Percentiles rank a stretch among this genome's conserved stretches.
These are phyloP conservation scores for Darevskia nairensis DNA, from an alignment of 2,797 vertebrate species.

Conservation along the genomic window DNA sequence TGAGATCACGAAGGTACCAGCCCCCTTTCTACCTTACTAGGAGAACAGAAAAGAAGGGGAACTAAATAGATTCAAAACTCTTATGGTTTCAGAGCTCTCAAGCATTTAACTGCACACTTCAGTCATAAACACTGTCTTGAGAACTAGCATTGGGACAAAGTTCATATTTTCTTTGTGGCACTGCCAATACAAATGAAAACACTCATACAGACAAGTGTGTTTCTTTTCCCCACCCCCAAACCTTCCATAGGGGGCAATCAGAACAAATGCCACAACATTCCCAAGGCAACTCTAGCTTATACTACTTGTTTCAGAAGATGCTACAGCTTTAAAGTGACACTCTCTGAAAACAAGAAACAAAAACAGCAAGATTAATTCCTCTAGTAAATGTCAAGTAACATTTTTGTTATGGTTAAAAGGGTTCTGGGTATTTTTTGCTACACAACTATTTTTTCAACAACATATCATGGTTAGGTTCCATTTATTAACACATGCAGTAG, in stretches of 20 bases:
- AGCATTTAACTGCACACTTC: no score
- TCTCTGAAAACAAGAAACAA: not conserved
- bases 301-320: not conserved
- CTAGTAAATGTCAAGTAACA: not conserved
- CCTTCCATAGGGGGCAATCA: not conserved
- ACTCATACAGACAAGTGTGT: no score
- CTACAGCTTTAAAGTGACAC: not conserved
- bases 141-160: constrained; percentile 38
- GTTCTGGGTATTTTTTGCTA: not conserved
- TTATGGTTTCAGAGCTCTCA: no score
- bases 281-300: not conserved
- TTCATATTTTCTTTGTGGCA: constrained; percentile 28
- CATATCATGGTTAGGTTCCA: not conserved
- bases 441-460: not conserved
- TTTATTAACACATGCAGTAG: not conserved
- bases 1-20: no score
- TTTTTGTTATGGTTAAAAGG: not conserved
- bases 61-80: no score
- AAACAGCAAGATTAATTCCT: not conserved
- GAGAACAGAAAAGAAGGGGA: no score
- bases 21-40: no score
- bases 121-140: constrained; percentile 28
- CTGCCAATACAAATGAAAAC: not conserved
- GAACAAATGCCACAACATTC: not conserved
- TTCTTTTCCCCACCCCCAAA: not conserved